These are phyloP conservation scores for Camponotus pennsylvanicus DNA, from an alignment of 1,140 invertebrate genomes.

Conservation along the genomic window DNA sequence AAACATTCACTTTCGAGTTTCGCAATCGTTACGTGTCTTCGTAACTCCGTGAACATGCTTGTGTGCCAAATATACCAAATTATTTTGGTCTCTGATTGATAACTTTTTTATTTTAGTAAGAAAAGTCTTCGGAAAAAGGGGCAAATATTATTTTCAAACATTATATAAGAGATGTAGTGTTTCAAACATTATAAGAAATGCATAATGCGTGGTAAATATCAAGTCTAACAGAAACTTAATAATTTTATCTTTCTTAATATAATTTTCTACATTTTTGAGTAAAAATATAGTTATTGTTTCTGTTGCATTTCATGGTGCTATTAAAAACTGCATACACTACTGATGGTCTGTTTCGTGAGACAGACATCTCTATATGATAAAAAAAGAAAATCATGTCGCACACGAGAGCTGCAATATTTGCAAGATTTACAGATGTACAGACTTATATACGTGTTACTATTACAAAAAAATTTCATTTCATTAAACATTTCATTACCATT, in stretches of 20 bases:
- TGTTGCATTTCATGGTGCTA: background rate
- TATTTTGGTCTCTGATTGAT: background rate
- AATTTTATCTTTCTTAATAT: background rate
- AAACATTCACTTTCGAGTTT: conserved; percentile 37
- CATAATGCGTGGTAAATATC: background rate
- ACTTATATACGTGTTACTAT: background rate
- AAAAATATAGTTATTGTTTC: background rate
- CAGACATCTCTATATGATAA: background rate
- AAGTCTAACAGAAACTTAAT: background rate
- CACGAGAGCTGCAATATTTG: background rate
- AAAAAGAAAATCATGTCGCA: too few relatives aligned
- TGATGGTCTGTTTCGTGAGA: background rate
- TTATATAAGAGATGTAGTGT: background rate
- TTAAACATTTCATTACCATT: background rate
- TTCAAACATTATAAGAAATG: background rate
- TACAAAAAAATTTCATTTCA: background rate
- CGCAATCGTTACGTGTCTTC: conserved; percentile 22
- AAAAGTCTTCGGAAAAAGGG: background rate
- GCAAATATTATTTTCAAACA: background rate
- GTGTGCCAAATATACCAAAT: background rate
- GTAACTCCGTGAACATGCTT: background rate
- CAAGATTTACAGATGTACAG: too few relatives aligned
- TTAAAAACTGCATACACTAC: background rate
- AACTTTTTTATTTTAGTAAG: background rate
- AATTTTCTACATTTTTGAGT: background rate